Evolutionary conservation across 2,797 vertebrate genomes (phyloP), one percentile per base, ranked within the genome.

Genomic region (Clarias fuscus): DNA sequence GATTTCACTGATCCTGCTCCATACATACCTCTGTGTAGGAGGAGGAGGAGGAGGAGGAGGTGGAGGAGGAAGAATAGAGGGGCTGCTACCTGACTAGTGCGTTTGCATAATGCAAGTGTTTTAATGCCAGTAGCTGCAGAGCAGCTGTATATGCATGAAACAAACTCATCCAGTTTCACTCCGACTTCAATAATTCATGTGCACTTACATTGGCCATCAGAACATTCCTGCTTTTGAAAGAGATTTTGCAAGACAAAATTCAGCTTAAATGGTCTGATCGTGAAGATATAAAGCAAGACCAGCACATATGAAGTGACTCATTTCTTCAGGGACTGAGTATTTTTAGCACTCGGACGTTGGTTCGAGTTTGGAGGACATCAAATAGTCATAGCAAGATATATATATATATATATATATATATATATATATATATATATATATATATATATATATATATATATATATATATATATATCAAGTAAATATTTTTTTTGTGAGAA

Each of bases 111-210:
- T 86, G 81, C 75, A 77, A 64, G 72, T 58, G 37, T 77, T 86
- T 85, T 85, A 71, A 83, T 75, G 72, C 76, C 67, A 84, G 18
- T 27, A 68, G 84, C 77, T 81, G 48, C 80, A 75, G 87, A 80
- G 30, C 72, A 77, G 86, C 22, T 22, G 1, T 24, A 80, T 88
- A 89, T 84, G 85, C 85, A 90, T 84, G 90, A 33, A 20, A 88
- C 91, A 89, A 91, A 86, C 61, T 76, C 81, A 22, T 48, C 13
- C 65, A n/a, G 56, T 83, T 70, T 70, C 62, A 71, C 24, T 78
- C 17, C 11, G n/a, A 90, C 82, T 90, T 94, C 88, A 92, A 94
- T 93, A 92, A 93, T 93, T 93, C 84, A 93, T 92, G 88, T 89
- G 88, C 90, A 91, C 88, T 93, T 90, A 90, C 88, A 89, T 90